Conservation (phyloP, 2,797 vertebrate species). For the Dryobates pubescens region DNA sequence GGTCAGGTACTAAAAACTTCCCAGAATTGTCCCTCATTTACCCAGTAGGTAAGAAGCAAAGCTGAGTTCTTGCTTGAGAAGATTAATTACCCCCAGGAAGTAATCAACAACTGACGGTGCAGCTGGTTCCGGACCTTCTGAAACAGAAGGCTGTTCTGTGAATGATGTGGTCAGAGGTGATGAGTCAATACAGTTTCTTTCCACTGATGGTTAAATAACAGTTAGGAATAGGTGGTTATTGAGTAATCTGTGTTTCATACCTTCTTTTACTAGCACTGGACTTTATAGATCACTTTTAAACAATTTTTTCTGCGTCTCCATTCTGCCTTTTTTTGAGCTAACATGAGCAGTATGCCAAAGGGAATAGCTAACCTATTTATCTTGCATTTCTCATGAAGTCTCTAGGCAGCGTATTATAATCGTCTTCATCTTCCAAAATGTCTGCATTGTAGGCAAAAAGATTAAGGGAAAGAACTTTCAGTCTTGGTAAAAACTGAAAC, state of each 20-base stretch:
- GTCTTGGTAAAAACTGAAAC: not conserved
- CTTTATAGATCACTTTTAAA: not conserved
- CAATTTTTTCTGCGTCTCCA: not conserved
- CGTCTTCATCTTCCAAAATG: not conserved
- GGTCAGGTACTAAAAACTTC: not conserved
- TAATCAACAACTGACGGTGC: not conserved
- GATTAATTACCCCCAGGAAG: not conserved
- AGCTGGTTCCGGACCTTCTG: not conserved
- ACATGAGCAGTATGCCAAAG: not conserved
- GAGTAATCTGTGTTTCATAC: not conserved
- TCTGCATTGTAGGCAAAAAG: not conserved
- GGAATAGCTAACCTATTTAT: conserved; percentile 52
- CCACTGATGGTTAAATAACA: not conserved
- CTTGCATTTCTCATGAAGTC: not conserved
- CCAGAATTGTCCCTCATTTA: not conserved
- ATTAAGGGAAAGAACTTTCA: not conserved
- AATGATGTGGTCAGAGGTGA: not conserved
- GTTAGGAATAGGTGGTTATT: not conserved
- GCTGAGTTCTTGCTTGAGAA: not conserved
- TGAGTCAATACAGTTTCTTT: not conserved
- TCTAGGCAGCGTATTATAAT: conserved; percentile 8
- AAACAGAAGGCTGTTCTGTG: not conserved
- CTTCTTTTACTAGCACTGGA: not conserved
- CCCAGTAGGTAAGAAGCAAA: not conserved
- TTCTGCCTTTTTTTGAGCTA: conserved; percentile 1